phyloP scores from a whole-genome alignment of 2,888 invertebrate genomes.

The Xanthostigma xanthostigma region DNA sequence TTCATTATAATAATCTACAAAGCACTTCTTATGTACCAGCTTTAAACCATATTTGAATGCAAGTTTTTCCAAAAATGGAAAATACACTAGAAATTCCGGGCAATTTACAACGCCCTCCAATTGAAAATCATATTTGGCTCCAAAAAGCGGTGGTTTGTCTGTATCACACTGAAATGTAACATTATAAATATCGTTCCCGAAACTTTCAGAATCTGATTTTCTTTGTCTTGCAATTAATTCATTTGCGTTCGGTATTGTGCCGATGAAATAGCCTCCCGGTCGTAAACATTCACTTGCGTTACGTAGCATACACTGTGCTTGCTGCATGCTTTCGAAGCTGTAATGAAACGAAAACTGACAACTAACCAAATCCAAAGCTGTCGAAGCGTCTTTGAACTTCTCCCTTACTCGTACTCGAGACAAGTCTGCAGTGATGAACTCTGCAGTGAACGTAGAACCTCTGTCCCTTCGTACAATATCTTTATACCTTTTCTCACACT shows the following conservation, averaged over 20 bases:
- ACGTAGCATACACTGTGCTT: conserved; percentile 82
- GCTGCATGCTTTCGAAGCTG: conserved; percentile 74
- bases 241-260: conserved; percentile 88
- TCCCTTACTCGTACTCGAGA: conserved; percentile 68
- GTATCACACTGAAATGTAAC: conserved; percentile 57
- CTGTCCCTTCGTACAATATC: conserved; percentile 27
- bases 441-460: conserved; percentile 56
- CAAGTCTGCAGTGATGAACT: conserved; percentile 86
- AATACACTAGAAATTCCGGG: conserved; percentile 94
- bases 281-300: conserved; percentile 84
- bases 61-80: conserved; percentile 65
- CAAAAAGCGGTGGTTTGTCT: conserved; percentile 69
- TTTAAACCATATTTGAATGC: conserved; percentile 58
- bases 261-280: conserved; percentile 90
- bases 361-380: conserved; percentile 77
- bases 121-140: conserved; percentile 90
- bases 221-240: conserved; percentile 69
- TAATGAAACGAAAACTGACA: conserved; percentile 99
- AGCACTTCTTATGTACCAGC: conserved; percentile 50
- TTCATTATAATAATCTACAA: conserved; percentile 64
- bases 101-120: conserved; percentile 95
- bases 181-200: conserved; percentile 67
- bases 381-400: conserved; percentile 61
- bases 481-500: conserved; percentile 72
- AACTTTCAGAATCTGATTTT: conserved; percentile 38